Evolutionary conservation across 2,113 vertebrate species (phyloP).

Genomic region (Aix galericulata): DNA sequence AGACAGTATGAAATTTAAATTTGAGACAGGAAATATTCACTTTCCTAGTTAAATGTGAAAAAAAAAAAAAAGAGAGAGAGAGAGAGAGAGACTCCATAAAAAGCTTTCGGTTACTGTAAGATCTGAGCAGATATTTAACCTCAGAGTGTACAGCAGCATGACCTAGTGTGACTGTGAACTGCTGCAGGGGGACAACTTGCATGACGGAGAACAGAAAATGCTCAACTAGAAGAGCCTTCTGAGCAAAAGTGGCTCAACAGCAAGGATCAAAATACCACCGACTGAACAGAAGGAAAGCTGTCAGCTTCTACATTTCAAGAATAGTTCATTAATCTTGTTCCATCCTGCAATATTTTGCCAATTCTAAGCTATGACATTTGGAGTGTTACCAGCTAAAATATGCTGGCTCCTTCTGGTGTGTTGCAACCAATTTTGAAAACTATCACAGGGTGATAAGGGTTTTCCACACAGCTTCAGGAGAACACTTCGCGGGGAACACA

Average conservation of each 20-base stretch:
- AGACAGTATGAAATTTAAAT: background rate
- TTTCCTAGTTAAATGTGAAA: background rate
- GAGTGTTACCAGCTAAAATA: conserved; percentile 59
- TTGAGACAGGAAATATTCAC: background rate
- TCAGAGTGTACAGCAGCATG: background rate
- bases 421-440: conserved; percentile 30
- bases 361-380: conserved; percentile 53
- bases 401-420: conserved; percentile 58
- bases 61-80: background rate
- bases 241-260: background rate
- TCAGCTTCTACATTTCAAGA: conserved; percentile 7
- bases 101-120: background rate
- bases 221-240: background rate
- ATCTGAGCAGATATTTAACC: background rate
- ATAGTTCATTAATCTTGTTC: background rate
- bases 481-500: background rate
- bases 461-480: conserved; percentile 21
- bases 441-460: background rate
- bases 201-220: background rate
- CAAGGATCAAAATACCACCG: background rate
- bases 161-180: background rate
- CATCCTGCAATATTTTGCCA: conserved; percentile 50
- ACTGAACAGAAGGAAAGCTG: background rate
- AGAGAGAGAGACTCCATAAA: background rate
- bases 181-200: background rate